phyloP scores from a whole-genome alignment of 2,888 invertebrate genomes.

The Folsomia manolachei region DNA sequence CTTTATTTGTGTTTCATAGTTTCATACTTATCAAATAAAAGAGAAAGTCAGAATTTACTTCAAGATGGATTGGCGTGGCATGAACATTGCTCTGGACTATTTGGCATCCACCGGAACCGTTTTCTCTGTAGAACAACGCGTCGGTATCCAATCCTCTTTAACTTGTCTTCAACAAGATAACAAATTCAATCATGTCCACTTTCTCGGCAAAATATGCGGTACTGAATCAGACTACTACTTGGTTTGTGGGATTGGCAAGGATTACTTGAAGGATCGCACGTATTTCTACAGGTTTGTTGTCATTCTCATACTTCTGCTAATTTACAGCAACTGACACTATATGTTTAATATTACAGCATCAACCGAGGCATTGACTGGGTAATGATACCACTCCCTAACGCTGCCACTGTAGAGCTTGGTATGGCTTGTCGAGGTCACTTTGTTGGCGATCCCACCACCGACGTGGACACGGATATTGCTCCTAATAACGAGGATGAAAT shows the following conservation, averaged over 20 bases:
- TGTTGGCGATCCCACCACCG: conserved; percentile 46
- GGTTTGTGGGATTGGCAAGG: conserved; percentile 72
- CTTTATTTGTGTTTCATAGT: too few relatives aligned
- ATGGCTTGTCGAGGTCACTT: conserved; percentile 44
- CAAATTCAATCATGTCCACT: conserved; percentile 74
- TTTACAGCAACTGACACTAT: neutral
- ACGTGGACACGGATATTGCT: conserved; percentile 43
- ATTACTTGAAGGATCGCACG: conserved; percentile 68
- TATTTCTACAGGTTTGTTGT: conserved; percentile 69
- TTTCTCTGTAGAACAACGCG: conserved; percentile 69
- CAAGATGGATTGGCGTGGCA: conserved; percentile 60
- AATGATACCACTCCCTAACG: conserved; percentile 37
- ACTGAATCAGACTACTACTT: conserved; percentile 76
- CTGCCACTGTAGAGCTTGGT: conserved; percentile 36
- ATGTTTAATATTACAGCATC: conserved; percentile 22
- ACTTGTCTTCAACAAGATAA: conserved; percentile 77
- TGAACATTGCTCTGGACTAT: conserved; percentile 59
- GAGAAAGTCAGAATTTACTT: too few relatives aligned
- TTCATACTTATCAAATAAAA: too few relatives aligned
- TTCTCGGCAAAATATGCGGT: conserved; percentile 82
- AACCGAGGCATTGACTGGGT: conserved; percentile 47
- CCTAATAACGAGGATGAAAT: conserved; percentile 43
- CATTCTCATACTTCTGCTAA: neutral
- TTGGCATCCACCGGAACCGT: conserved; percentile 66
- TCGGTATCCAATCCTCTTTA: conserved; percentile 69